Evolutionary conservation across 37 sponge, comb jelly and placozoan genomes (phyloP), one percentile per base, ranked within the genome.

Genomic region (Hexactinellida sp.): DNA sequence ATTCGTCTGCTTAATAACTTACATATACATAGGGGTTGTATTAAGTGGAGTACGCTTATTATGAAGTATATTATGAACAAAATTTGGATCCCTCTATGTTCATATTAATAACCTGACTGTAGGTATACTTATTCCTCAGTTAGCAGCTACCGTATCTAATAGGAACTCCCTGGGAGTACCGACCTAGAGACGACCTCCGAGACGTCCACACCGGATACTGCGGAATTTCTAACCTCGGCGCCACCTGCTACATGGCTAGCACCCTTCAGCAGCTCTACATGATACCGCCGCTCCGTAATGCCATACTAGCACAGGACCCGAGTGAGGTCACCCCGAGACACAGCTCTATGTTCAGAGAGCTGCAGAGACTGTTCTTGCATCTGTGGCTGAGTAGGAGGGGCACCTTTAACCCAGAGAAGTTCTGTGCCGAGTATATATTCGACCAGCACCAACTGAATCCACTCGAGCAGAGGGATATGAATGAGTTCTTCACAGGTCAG

Each of bases 221-320:
- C 82, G 87, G 87, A 5, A 82, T 86, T 36, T 36, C 76, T 5
- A 86, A 86, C 82, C 87, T 86, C 37, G 87, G 87, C 21, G 87
- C 87, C 13, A 86, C 87, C 24, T 86, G 87, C 87, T 86, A 86
- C 83, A 86, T 86, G 87, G 87, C 87, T 10, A 41, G 54, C 24
- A 82, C 82, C 7, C 83, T 86, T 9, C 87, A 86, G 39, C 87
- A 86, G 83, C 83, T 86, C 37, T 86, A 38, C 54, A 86, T 86
- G 87, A 83, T 86, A 10, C 82, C 87, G 9, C 28, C 55, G 24
- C 39, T 86, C 16, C 87, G 87, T 37, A 32, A 82, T 23, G 82
- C 87, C 39, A 37, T 86, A 10, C 87, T 86, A 37, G 37, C 84
- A 25, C 39, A 38, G 38, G 28, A 38, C 25, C 3, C 38, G 36